Evolutionary conservation across 1,140 invertebrate species (phyloP), one percentile per base, ranked within the genome.

Genomic region (Holcopasites calliopsidis): DNA sequence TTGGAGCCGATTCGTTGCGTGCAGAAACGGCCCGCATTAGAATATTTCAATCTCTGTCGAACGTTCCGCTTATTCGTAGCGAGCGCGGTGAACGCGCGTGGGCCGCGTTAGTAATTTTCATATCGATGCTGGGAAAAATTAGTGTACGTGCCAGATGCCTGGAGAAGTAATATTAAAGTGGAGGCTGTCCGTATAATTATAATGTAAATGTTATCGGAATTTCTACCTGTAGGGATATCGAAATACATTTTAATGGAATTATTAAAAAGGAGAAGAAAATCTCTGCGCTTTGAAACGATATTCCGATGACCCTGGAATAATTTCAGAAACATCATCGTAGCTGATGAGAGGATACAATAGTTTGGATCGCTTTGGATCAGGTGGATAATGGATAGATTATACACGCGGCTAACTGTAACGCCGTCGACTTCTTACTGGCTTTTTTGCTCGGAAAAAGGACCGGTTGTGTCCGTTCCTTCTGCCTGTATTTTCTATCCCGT

Each of bases 361-460:
- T 62, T 58, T 35, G 50, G 75, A 85, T 86, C 76, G 79, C 44
- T 70, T 65, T 57, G 79, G 76, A 88, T 88, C 86, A 73, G 78
- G 50, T 85, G 80, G 78, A 83, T 83, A 86, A 85, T 87, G 77
- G 83, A 44, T 35, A 70, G 76, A 85, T 85, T 86, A 81, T 85
- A 80, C 61, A 76, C 69, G 50, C 49, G 50, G 31, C 54, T 87
- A 88, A 88, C 85, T 87, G 86, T 87, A 86, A 77, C 78, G 65
- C 50, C 54, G 50, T 35, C 33, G 73, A 47, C 76, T 49, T 55
- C 64, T 42, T 55, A 44, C 73, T 52, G 11, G 18, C 16, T 40
- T 42, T 42, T 38, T 35, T 47, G 16, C 33, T 10, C 23, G 3
- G 38, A 58, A 61, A 49, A 58, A 57, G 44, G 78, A 80, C 57